phyloP scores from a whole-genome alignment of 1,140 invertebrate species.

The Formica exsecta region DNA sequence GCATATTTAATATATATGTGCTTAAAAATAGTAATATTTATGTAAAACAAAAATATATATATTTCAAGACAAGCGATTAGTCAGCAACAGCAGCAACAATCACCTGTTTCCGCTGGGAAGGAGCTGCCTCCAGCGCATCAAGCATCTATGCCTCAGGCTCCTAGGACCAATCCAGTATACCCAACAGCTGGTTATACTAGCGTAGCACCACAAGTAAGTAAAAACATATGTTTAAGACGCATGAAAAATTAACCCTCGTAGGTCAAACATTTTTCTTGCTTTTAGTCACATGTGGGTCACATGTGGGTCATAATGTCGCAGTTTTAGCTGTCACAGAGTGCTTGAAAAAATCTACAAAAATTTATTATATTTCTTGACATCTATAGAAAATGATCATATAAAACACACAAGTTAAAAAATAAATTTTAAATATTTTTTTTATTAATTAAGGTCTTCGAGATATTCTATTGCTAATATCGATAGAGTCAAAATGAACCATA shows the following conservation, averaged over 20 bases:
- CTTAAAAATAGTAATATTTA: neutral
- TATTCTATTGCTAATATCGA: too few relatives aligned
- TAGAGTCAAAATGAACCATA: too few relatives aligned
- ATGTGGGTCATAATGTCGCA: too few relatives aligned
- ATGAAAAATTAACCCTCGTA: neutral
- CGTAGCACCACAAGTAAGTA: conserved; percentile 80
- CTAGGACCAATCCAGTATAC: conserved; percentile 79
- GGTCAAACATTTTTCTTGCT: too few relatives aligned
- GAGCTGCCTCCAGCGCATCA: conserved; percentile 85
- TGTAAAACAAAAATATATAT: conserved; percentile 42
- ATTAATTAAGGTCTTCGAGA: too few relatives aligned
- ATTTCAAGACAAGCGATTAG: conserved; percentile 80
- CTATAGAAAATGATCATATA: too few relatives aligned
- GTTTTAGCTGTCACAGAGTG: too few relatives aligned
- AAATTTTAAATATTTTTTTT: too few relatives aligned
- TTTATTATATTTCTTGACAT: too few relatives aligned
- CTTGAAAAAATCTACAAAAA: too few relatives aligned
- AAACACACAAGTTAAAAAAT: too few relatives aligned
- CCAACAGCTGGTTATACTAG: conserved; percentile 79
- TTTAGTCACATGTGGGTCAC: too few relatives aligned
- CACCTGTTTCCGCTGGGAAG: conserved; percentile 77
- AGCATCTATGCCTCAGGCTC: conserved; percentile 83
- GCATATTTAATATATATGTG: neutral
- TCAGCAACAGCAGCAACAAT: conserved; percentile 81
- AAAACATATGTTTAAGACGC: neutral